Percentiles rank a stretch among this genome's conserved stretches.
Conservation (phyloP, 2,888 invertebrate genomes). For the Andrena minutula region DNA sequence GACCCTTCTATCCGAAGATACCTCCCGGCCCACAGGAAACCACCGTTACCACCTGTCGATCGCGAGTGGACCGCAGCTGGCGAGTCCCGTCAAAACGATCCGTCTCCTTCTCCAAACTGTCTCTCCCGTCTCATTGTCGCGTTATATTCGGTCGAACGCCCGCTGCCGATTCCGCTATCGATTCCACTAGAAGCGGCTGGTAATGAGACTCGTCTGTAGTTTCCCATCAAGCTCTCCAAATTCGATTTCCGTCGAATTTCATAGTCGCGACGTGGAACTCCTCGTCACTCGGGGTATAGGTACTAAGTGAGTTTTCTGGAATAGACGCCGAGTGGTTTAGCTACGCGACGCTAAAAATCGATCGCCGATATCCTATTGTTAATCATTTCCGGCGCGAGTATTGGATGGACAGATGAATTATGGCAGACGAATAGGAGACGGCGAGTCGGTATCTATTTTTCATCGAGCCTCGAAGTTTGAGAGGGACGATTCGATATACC, state of each 20-base stretch:
- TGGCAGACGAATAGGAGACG: neutral
- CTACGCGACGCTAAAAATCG: neutral
- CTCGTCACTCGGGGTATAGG: too few species aligned
- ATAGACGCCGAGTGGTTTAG: too few species aligned
- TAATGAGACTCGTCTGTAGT: slow-evolving; percentile 14
- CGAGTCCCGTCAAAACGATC: slow-evolving; percentile 24
- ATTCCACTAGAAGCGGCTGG: neutral
- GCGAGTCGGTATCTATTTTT: slow-evolving; percentile 26
- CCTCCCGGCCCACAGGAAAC: slow-evolving; percentile 27
- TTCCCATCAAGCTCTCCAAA: neutral
- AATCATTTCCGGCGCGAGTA: neutral
- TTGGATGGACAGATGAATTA: slow-evolving; percentile 1
- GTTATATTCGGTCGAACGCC: slow-evolving; percentile 19
- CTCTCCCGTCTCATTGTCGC: slow-evolving; percentile 31
- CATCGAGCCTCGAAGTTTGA: slow-evolving; percentile 29
- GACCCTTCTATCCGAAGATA: slow-evolving; percentile 29
- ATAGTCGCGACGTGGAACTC: too few species aligned
- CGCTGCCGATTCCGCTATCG: slow-evolving; percentile 19
- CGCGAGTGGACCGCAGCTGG: slow-evolving; percentile 38
- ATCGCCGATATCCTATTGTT: neutral
- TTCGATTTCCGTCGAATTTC: neutral
- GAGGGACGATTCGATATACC: slow-evolving; percentile 30
- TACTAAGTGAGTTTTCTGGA: too few species aligned
- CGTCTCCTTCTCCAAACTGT: slow-evolving; percentile 18
- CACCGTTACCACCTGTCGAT: slow-evolving; percentile 67